phyloP scores from a whole-genome alignment of 2,797 vertebrate genomes.

The Nyctalus aviator region DNA sequence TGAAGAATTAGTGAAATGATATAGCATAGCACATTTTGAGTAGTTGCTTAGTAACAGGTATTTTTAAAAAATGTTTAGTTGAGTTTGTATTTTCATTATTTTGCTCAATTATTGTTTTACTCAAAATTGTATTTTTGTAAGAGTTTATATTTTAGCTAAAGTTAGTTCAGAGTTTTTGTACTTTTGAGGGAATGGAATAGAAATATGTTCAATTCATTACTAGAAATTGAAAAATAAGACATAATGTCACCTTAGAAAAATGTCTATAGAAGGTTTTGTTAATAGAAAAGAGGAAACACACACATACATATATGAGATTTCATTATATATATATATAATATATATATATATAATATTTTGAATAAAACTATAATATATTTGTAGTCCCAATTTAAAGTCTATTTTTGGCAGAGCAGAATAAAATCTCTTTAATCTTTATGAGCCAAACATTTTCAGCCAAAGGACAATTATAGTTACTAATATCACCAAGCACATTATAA shows the following conservation, averaged over 20 bases:
- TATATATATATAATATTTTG: not conserved
- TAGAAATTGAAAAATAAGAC: not conserved
- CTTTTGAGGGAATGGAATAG: not conserved
- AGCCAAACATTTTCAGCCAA: slow-evolving; percentile 59
- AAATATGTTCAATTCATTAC: not conserved
- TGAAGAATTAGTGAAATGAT: not conserved
- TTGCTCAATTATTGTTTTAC: not conserved
- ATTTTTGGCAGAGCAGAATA: slow-evolving; percentile 20
- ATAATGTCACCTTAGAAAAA: not conserved
- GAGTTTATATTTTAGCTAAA: not conserved
- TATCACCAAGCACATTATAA: slow-evolving; percentile 75
- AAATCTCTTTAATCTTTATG: slow-evolving; percentile 36
- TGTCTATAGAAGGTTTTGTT: not conserved
- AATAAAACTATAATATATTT: not conserved
- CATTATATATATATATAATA: not conserved
- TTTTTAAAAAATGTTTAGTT: not conserved
- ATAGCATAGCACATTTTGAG: not conserved
- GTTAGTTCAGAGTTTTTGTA: not conserved
- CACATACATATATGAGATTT: not conserved
- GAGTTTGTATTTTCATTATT: not conserved
- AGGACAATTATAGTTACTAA: slow-evolving; percentile 80
- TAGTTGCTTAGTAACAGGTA: not conserved
- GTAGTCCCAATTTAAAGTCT: slow-evolving; percentile 25
- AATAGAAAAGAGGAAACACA: not conserved
- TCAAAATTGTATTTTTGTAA: not conserved